Percentiles rank a stretch among this genome's conserved stretches.
These are phyloP conservation scores for Pempheris klunzingeri DNA, from an alignment of 2,797 vertebrate genomes.

Conservation along the genomic window DNA sequence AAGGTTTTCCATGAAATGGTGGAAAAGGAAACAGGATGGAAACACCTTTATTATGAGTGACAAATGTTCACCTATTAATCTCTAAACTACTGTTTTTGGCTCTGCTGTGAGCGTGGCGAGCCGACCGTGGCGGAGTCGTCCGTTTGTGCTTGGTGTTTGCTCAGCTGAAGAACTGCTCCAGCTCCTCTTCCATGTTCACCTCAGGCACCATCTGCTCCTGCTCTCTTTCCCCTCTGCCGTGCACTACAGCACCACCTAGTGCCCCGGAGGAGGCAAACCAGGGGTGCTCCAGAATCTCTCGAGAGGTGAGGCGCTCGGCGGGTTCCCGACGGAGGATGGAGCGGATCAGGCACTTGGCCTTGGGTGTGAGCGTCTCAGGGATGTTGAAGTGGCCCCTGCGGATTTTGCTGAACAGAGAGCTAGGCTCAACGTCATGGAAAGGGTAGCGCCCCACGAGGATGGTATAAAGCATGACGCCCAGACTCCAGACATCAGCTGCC, in stretches of 20 bases:
- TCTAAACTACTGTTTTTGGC: conserved; percentile 80
- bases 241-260: conserved; percentile 85
- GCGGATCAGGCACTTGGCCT: conserved; percentile 99
- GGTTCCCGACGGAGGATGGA: conserved; percentile 97
- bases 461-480: conserved; percentile 99
- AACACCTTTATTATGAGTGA: conserved; percentile 85
- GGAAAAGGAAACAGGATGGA: conserved; percentile 86
- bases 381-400: conserved; percentile 98
- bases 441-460: conserved; percentile 99
- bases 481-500: conserved; percentile 98
- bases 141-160: conserved; percentile 80
- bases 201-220: conserved; percentile 98
- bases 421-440: conserved; percentile 98
- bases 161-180: conserved; percentile 99
- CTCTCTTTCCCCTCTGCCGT: conserved; percentile 90
- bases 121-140: conserved; percentile 69
- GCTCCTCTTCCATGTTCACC: conserved; percentile 98
- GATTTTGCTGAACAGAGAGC: conserved; percentile 98
- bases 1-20: conserved; percentile 87
- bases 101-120: conserved; percentile 68
- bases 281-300: conserved; percentile 98
- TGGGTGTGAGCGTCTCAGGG: conserved; percentile 97
- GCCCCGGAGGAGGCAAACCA: conserved; percentile 93
- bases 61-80: conserved; percentile 85
- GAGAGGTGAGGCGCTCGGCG: conserved; percentile 96